phyloP scores from a whole-genome alignment of 2,888 invertebrate species.

The Cephus rjabovi region DNA sequence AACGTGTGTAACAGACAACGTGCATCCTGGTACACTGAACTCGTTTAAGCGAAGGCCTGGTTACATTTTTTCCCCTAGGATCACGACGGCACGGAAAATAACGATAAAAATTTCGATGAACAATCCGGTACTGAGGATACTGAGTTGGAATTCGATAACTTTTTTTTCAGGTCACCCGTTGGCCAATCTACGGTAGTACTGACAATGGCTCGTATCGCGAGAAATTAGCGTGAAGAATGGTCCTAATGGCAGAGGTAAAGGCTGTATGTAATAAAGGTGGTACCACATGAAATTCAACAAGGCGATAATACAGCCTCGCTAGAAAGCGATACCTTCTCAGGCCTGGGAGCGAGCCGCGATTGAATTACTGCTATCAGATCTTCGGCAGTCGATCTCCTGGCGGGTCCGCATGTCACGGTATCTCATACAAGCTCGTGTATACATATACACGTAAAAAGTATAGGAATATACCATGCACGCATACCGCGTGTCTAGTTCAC shows the following conservation, averaged over 20 bases:
- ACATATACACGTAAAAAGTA: background rate
- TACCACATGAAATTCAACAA: background rate
- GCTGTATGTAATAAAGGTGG: background rate
- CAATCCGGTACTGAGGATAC: background rate
- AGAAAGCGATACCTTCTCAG: constrained; percentile 5
- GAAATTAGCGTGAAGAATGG: background rate
- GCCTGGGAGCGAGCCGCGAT: constrained; percentile 13
- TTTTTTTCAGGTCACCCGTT: background rate
- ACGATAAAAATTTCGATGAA: background rate
- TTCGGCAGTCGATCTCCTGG: constrained; percentile 24
- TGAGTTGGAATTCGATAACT: background rate
- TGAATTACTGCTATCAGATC: constrained; percentile 34
- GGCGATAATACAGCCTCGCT: background rate
- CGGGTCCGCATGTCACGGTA: constrained; percentile 29
- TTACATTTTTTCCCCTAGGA: background rate
- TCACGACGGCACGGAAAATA: background rate
- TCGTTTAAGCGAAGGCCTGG: background rate
- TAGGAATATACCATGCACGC: background rate
- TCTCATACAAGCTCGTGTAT: constrained; percentile 25
- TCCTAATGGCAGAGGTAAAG: background rate
- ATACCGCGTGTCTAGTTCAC: background rate
- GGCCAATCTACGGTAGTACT: background rate
- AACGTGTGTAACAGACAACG: background rate
- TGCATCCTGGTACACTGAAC: background rate
- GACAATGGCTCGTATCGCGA: background rate